Evolutionary conservation across 30 jellyfish, hydroid and myxozoan species (phyloP), one percentile per base, ranked within the genome.

Genomic region (Turritopsis rubra): DNA sequence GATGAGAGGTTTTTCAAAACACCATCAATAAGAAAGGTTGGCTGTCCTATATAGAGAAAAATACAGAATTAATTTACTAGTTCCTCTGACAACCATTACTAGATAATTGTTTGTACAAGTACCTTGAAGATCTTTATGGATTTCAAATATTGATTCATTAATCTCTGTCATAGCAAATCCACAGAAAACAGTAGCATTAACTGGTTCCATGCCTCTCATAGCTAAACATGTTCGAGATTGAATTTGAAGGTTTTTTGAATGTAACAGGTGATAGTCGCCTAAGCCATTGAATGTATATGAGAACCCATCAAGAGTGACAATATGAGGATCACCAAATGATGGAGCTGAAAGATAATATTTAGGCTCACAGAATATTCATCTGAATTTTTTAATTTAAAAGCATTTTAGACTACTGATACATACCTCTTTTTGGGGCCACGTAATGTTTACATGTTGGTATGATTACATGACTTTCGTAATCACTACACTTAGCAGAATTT

Each of bases 281-380:
- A 84, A 84, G 28, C 99, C 99, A 66, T 76, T 81, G 93, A 94
- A 87, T 3, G 91, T 83, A 79, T 94, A 94, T 3, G 88, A 52
- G 60, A 84, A 84, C 29, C 99, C 99, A 60, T 94, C 99, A 75
- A 89, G 86, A 54, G 99, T 94, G 52, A 85, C 88, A 72, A 94
- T 75, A 72, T 94, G 99, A 22, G 96, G 96, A 71, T 94, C 99
- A 1, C 99, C 99, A 71, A 85, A 90, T 19, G 31, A 23, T 68
- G 77, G 77, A 27, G 77, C 77, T 68, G 30, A 68, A 68, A 68
- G 28, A 27, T 7, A 68, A 68, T 41, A 41, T 41, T 41, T 41
- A 3, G 13, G 60, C 13, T 41, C 60, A 41, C 13, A n/a, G n/a
- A n/a, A n/a, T n/a, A n/a, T n/a, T n/a, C n/a, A n/a, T 41, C 13